Evolutionary conservation across 1,140 invertebrate species (phyloP).

Genomic region (Cherax quadricarinatus): DNA sequence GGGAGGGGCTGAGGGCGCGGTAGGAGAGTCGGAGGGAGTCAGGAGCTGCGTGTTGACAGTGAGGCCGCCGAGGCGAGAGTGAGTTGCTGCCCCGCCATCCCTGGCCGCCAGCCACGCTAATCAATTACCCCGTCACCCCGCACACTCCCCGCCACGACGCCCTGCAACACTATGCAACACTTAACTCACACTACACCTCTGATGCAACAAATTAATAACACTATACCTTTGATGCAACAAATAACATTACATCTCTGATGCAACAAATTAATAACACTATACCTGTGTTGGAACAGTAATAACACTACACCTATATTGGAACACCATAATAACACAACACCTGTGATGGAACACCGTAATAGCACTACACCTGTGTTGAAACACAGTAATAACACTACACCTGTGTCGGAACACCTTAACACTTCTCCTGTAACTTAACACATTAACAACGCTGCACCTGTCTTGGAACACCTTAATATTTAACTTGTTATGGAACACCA

Average conservation of each 20-base stretch:
- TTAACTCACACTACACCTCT: conserved; percentile 10
- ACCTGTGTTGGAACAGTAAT: neutral
- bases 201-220: neutral
- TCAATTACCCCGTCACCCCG: conserved; percentile 50
- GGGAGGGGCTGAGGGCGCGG: neutral
- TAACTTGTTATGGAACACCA: neutral
- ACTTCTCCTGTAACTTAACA: neutral
- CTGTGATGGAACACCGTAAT: neutral
- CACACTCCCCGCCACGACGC: conserved; percentile 38
- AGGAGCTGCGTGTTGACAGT: conserved; percentile 37
- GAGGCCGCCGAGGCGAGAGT: conserved; percentile 45
- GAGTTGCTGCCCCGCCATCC: conserved; percentile 49
- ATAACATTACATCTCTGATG: neutral
- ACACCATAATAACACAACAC: neutral
- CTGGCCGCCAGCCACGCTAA: conserved; percentile 45
- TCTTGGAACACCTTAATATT: neutral
- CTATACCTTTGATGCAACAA: neutral
- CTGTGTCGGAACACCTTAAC: neutral
- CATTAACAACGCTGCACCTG: neutral
- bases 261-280: neutral
- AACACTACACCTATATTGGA: neutral
- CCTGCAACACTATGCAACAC: conserved; percentile 37
- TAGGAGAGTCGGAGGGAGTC: conserved; percentile 28
- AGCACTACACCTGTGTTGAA: neutral
- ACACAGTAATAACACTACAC: neutral